These are phyloP conservation scores for Alosa sapidissima DNA, from an alignment of 2,797 vertebrate genomes.

Conservation along the genomic window DNA sequence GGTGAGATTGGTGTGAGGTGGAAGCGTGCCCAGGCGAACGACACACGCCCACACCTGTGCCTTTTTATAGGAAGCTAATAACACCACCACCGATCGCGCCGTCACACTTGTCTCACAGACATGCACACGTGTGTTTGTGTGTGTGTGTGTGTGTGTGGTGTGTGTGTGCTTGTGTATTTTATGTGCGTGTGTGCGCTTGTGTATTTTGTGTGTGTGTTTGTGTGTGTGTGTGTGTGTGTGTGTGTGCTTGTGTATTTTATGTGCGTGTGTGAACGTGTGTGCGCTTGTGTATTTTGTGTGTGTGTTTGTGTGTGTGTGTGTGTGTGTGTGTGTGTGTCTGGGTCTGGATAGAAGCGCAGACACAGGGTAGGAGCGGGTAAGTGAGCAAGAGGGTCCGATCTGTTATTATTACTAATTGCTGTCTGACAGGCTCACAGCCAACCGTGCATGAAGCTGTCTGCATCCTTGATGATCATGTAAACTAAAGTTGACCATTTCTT, in stretches of 20 bases:
- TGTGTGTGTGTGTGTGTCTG: background rate
- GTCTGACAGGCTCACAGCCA: conserved; percentile 56
- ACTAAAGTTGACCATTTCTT: conserved; percentile 30
- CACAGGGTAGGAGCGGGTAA: background rate
- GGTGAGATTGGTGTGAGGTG: conserved; percentile 67
- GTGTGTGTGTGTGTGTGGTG: background rate
- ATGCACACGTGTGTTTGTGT: background rate
- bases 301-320: background rate
- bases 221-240: background rate
- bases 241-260: background rate
- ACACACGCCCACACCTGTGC: conserved; percentile 65
- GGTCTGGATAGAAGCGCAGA: background rate
- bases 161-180: background rate
- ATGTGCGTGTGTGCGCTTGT: too few species aligned
- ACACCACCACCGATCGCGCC: conserved; percentile 45
- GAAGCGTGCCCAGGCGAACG: conserved; percentile 66
- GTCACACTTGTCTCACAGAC: background rate
- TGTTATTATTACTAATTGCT: conserved; percentile 57
- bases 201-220: too few species aligned
- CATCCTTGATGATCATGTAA: background rate
- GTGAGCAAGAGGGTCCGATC: conserved; percentile 50
- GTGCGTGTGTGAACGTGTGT: conserved; percentile 9
- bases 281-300: background rate
- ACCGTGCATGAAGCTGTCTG: background rate
- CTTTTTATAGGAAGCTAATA: conserved; percentile 71